Evolutionary conservation across 2,113 vertebrate species (phyloP), one percentile per base, ranked within the genome.

Genomic region (Nothocercus nigrocapillus): DNA sequence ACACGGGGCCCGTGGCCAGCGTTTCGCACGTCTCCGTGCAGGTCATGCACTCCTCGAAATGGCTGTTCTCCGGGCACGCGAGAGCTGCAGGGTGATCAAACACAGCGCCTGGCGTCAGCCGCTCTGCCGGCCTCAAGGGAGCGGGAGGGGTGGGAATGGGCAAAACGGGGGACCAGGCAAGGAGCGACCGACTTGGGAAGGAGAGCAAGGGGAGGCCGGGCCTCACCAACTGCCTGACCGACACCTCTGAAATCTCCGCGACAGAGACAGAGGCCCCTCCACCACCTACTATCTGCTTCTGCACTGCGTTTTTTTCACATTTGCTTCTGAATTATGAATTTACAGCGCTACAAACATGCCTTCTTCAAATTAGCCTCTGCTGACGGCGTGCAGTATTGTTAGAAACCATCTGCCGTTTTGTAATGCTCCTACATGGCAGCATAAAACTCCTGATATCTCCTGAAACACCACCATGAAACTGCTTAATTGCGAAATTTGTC

Each of bases 21-120:
- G 97, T 98, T 91, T 98, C 95, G 1, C 99, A 99, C 95, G 99
- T 99, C 97, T 99, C 97, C 6, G 98, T 98, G 34, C 99, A 99
- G 13, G 97, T 98, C 91, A 99, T 96, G 82, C 99, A 99, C 95
- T 99, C 99, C 70, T 99, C 99, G 0, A 99, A 99, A 76, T 99
- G 99, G 89, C 99, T 99, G 97, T 99, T 99, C 88, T 98, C 98
- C 0, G 99, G 99, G 89, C 99, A 99, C 2, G 99, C 94, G 20
- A 99, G 98, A 90, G 99, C 99, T 99, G 97, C n/a, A 34, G 93
- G 62, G 34, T 10, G 18, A 8, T 66, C 51, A 97, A 83, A 92
- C 12, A 7, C 6, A 78, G 90, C 45, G 51, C 0, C 1, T 91
- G 80, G 68, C 16, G 47, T 24, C 13, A n/a, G 36, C 19, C n/a